Base-by-base conservation (phyloP, 2,797 vertebrate species). In the Rhinella marina region DNA sequence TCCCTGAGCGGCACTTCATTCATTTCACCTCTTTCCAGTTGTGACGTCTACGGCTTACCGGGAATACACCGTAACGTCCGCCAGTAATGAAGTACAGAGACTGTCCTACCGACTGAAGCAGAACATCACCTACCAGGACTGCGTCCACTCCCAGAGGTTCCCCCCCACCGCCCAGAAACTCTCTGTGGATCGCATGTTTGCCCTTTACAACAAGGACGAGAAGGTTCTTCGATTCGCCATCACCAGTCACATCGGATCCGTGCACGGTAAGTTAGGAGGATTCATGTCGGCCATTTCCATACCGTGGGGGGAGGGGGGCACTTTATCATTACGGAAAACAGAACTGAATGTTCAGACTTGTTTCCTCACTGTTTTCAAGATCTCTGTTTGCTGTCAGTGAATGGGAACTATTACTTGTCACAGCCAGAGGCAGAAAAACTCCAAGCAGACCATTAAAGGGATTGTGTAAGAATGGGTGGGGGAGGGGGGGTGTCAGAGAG, bases 141-240 rank as follows among this genome's bases (percentile, higher is more conserved):
- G 98, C 89, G 92, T 90, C 0, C 96, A 97, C 0, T 72, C 93
- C 50, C 94, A 82, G 76, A 91, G 50, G 0, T 86, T 62, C 1
- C 0, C 25, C 27, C 94, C 91, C 0, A 86, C 93, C 70, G 93
- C 92, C 0, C 95, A 96, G 93, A 96, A 92, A 92, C 95, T 99
- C 84, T 94, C 89, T 0, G 96, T 97, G 91, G 94, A 96, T 12
- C 94, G 95, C 0, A 94, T 97, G 90, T 97, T 99, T 66, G 93
- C 97, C 70, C 95, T 98, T 93, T 98, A 98, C 4, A 95, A 96
- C 0, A 90, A 93, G 68, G 97, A 97, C 23, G 98, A 99, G 91
- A 94, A 92, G 0, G 95, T 96, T 88, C 96, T 99, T 86, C 95
- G 98, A 92, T 99, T 97, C 0, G 98, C 98, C 64, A 93, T 98